Conservation (phyloP, 2,888 invertebrate species). For the Cataglyphis cursor region DNA sequence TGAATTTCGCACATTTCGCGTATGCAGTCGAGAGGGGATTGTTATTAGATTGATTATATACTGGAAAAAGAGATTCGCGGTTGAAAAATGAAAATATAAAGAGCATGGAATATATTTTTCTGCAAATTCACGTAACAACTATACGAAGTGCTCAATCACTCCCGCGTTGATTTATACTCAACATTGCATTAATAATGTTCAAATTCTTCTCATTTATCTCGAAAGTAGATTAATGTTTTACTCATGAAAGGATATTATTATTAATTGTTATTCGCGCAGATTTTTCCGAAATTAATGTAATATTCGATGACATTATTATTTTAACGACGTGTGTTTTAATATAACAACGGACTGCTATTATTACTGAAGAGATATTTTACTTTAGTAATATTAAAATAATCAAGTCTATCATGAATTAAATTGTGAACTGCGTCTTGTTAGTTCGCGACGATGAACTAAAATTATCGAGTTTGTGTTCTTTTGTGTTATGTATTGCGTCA, state of each 20-base stretch:
- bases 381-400: background rate
- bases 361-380: background rate
- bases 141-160: background rate
- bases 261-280: background rate
- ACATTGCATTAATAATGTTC: background rate
- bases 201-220: background rate
- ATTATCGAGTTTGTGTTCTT: conserved; percentile 13
- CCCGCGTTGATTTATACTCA: background rate
- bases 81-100: conserved; percentile 19
- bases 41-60: conserved; percentile 24
- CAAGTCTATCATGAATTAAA: background rate
- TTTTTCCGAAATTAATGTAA: background rate
- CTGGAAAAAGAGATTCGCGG: background rate
- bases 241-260: background rate
- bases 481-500: conserved; percentile 28
- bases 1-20: conserved; percentile 23
- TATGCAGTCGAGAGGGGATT: background rate
- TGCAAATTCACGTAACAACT: conserved; percentile 2
- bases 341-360: background rate
- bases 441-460: background rate
- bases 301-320: conserved; percentile 1
- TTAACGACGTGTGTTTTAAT: background rate
- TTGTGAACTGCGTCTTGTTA: background rate
- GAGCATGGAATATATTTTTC: conserved; percentile 2
- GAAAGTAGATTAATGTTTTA: background rate